phyloP scores from a whole-genome alignment of 2,888 invertebrate species.

The Brachypterus glaber region DNA sequence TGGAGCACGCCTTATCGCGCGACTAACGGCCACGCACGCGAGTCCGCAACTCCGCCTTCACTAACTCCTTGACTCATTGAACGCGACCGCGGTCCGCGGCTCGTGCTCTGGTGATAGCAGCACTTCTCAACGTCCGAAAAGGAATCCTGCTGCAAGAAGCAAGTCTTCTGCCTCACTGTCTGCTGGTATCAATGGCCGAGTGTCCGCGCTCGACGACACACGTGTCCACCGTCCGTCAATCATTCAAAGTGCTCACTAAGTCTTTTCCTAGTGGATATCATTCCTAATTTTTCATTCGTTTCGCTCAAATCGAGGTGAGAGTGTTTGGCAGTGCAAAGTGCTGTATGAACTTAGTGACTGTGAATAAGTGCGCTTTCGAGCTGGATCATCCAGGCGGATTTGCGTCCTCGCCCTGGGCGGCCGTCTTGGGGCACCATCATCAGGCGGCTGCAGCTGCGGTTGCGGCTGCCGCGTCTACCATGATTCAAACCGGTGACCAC shows the following conservation, averaged over 20 bases:
- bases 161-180: too few species aligned
- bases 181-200: conserved; percentile 56
- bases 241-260: conserved; percentile 19
- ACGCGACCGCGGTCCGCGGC: conserved; percentile 24
- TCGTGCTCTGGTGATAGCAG: conserved; percentile 17
- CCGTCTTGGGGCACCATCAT: conserved; percentile 56
- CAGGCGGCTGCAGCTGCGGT: conserved; percentile 40
- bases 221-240: too few species aligned
- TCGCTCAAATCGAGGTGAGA: too few species aligned
- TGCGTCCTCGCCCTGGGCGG: conserved; percentile 71
- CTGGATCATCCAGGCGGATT: conserved; percentile 70
- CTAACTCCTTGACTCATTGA: conserved; percentile 38
- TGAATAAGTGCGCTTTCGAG: conserved; percentile 35
- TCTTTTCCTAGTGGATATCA: neutral
- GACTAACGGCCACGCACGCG: conserved; percentile 46
- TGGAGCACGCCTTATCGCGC: conserved; percentile 36
- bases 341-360: conserved; percentile 36
- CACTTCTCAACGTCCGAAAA: conserved; percentile 6
- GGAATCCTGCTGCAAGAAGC: conserved; percentile 32
- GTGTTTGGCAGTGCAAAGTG: conserved; percentile 1
- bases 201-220: conserved; percentile 53
- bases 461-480: conserved; percentile 39
- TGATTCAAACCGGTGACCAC: conserved; percentile 40
- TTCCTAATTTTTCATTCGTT: neutral
- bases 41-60: conserved; percentile 44